Evolutionary conservation across 1,140 invertebrate species (phyloP), one percentile per base, ranked within the genome.

Genomic region (Ephestia elutella): DNA sequence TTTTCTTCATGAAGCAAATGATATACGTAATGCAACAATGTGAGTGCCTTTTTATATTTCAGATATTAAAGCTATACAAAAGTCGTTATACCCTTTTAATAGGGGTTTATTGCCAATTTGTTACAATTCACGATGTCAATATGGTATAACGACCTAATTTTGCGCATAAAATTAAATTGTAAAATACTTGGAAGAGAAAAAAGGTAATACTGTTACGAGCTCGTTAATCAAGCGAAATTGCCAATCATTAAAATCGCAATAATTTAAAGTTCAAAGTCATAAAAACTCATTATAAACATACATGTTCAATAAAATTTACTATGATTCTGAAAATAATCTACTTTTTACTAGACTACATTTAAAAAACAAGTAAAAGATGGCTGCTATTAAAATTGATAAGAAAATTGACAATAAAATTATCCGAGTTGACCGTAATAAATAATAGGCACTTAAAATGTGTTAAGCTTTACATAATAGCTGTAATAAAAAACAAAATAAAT

Each of bases 61-160:
- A 11, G 32, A 11, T 10, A 38, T n/a, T 38, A 38, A 13, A 58
- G 49, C 30, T 49, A 57, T 56, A 54, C 15, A 48, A 61, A 54
- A 56, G 55, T 61, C 55, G 49, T 61, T 61, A 56, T 30, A 32
- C 8, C 54, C 13, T 56, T 56, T 57, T 57, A 57, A 30, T 49
- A n/a, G 15, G 57, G 15, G 50, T 53, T 38, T 54, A 59, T 54
- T 15, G 51, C 9, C 50, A 20, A 54, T 49, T 54, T 59, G 25
- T 59, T 44, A 53, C 28, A 54, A 54, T 28, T 54, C 21, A 48
- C 18, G 38, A 28, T 28, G 21, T 59, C 50, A 54, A 15, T 32
- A 51, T 11, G 15, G 20, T 44, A 15, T 17, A 44, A 5, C 15
- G 15, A 15, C 13, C 38, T n/a, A 7, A 44, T 44, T 44, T 44